These are phyloP conservation scores for Cacoxenus indagator DNA, from an alignment of 2,888 invertebrate species.

Conservation along the genomic window DNA sequence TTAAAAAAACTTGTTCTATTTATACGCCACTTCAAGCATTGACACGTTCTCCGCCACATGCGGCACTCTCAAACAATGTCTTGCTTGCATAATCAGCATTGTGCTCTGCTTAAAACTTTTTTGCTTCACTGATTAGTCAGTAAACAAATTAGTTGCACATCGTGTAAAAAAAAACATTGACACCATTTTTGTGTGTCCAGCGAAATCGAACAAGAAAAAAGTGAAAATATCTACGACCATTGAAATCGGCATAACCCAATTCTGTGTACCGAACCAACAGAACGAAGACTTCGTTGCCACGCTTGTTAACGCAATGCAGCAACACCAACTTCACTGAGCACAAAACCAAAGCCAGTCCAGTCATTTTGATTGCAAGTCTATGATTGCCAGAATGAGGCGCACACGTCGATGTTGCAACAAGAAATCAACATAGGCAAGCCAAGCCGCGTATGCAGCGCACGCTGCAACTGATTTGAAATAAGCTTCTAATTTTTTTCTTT, in stretches of 20 bases:
- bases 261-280: neutral
- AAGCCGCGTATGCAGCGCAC: neutral
- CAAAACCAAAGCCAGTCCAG: slow-evolving; percentile 12
- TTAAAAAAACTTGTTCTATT: neutral
- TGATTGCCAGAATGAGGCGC: neutral
- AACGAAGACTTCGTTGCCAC: neutral
- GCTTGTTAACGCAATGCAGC: slow-evolving; percentile 1
- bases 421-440: neutral
- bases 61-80: too few relatives aligned
- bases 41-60: neutral
- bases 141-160: slow-evolving; percentile 38
- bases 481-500: slow-evolving; percentile 23
- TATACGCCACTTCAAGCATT: neutral
- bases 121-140: neutral
- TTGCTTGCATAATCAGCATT: neutral
- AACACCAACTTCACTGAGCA: slow-evolving; percentile 4
- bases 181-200: slow-evolving; percentile 44
- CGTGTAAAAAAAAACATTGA: slow-evolving; percentile 46
- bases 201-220: slow-evolving; percentile 27
- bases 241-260: slow-evolving; percentile 15
- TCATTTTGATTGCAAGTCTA: neutral
- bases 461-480: neutral
- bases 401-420: neutral
- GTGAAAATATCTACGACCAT: slow-evolving; percentile 20
- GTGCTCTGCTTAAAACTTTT: neutral